Evolutionary conservation across 1,140 invertebrate species (phyloP).

Genomic region (Adoxophyes honmai): DNA sequence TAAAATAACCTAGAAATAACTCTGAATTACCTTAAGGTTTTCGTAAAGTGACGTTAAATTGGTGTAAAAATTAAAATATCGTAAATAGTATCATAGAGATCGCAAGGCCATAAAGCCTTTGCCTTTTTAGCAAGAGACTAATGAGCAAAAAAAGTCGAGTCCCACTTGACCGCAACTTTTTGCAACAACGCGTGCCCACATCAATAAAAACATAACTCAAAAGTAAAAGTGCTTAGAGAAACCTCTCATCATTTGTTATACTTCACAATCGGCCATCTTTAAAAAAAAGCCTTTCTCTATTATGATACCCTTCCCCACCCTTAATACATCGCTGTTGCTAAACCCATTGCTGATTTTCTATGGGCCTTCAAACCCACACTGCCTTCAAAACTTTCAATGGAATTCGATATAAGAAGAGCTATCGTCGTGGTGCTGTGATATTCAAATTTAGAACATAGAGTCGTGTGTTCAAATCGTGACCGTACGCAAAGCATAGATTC

Average conservation of each 20-base stretch:
- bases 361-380: not conserved
- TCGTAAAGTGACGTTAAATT: too few species aligned
- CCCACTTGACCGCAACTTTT: not conserved
- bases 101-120: too few species aligned
- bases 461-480: constrained; percentile 11
- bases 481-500: not conserved
- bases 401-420: not conserved
- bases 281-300: not conserved
- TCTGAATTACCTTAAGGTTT: too few species aligned
- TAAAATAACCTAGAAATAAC: too few species aligned
- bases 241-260: constrained; percentile 13
- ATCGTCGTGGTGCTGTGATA: not conserved
- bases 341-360: not conserved
- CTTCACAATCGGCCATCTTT: constrained; percentile 12
- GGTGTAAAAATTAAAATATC: too few species aligned
- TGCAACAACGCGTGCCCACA: not conserved
- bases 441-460: constrained; percentile 11
- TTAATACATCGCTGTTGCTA: not conserved
- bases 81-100: too few species aligned
- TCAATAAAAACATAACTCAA: not conserved
- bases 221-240: constrained; percentile 11
- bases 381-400: not conserved
- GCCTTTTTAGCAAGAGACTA: too few species aligned
- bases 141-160: too few species aligned
- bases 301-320: not conserved